Evolutionary conservation across 2,888 invertebrate genomes (phyloP).

Genomic region (Margaritifera margaritifera): DNA sequence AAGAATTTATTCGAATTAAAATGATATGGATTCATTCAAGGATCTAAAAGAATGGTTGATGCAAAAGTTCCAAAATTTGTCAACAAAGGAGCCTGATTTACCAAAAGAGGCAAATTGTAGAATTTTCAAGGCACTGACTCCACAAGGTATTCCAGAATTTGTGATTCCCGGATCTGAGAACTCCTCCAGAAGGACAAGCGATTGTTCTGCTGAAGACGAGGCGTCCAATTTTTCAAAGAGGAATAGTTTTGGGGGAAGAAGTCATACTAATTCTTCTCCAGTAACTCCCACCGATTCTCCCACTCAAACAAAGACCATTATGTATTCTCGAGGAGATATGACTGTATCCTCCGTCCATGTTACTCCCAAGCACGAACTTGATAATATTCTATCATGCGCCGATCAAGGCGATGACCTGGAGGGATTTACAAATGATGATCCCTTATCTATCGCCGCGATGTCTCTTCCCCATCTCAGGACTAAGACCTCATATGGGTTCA

Average conservation of each 20-base stretch:
- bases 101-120: conserved; percentile 7
- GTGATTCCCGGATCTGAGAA: conserved; percentile 62
- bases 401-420: conserved; percentile 20
- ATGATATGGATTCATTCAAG: conserved; percentile 57
- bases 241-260: too few relatives aligned
- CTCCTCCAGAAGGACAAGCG: conserved; percentile 55
- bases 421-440: conserved; percentile 55
- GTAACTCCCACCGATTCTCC: too few relatives aligned
- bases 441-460: conserved; percentile 55
- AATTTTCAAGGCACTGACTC: conserved; percentile 53
- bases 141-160: conserved; percentile 64
- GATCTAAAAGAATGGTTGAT: conserved; percentile 64
- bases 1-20: too few relatives aligned
- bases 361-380: conserved; percentile 55
- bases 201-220: conserved; percentile 36
- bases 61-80: conserved; percentile 49
- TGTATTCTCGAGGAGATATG: too few relatives aligned
- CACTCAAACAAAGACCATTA: too few relatives aligned
- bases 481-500: conserved; percentile 57
- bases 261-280: too few relatives aligned
- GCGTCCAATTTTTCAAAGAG: too few relatives aligned
- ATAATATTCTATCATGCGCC: conserved; percentile 18
- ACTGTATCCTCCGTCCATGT: conserved; percentile 48
- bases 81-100: conserved; percentile 17
- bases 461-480: conserved; percentile 57